Evolutionary conservation across 2,797 vertebrate species (phyloP).

Genomic region (Austrolebias charrua): DNA sequence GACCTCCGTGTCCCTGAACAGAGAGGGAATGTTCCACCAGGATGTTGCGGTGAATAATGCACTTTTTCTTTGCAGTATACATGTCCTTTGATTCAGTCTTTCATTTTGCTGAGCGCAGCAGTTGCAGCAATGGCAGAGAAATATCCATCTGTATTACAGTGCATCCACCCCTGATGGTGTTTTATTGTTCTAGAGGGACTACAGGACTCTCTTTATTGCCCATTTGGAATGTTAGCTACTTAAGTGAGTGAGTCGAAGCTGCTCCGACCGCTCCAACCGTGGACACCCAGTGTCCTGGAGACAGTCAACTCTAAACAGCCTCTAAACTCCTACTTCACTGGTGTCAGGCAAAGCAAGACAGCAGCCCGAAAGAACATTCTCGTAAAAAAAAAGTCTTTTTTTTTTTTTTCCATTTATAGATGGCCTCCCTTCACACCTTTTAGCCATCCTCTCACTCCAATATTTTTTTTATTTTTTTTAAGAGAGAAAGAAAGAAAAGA

Average conservation of each 20-base stretch:
- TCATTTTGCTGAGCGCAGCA: slow-evolving; percentile 63
- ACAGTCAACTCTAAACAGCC: slow-evolving; percentile 34
- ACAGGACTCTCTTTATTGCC: slow-evolving; percentile 60
- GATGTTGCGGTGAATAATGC: slow-evolving; percentile 24
- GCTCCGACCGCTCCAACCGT: slow-evolving; percentile 29
- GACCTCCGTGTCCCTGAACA: slow-evolving; percentile 1
- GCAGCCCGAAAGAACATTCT: slow-evolving; percentile 8
- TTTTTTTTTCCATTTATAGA: too few relatives aligned
- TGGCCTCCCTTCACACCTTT: too few relatives aligned
- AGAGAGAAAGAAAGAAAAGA: too few relatives aligned
- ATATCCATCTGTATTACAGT: slow-evolving; percentile 62
- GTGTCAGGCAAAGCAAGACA: slow-evolving; percentile 50
- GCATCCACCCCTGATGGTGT: slow-evolving; percentile 66
- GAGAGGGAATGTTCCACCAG: slow-evolving; percentile 29
- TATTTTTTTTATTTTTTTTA: too few relatives aligned
- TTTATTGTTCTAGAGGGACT: slow-evolving; percentile 71
- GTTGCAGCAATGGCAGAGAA: slow-evolving; percentile 56
- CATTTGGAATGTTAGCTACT: slow-evolving; percentile 70
- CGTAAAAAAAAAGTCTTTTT: slow-evolving; percentile 2
- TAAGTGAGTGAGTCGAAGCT: slow-evolving; percentile 66
- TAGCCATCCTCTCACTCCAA: too few relatives aligned
- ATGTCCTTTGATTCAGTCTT: slow-evolving; percentile 52
- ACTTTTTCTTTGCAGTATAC: slow-evolving; percentile 26
- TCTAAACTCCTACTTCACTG: slow-evolving; percentile 42
- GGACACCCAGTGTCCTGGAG: slow-evolving; percentile 59